Percentiles rank a stretch among this genome's conserved stretches.
phyloP scores from a whole-genome alignment of 2,113 vertebrate genomes.

The Alethe diademata region DNA sequence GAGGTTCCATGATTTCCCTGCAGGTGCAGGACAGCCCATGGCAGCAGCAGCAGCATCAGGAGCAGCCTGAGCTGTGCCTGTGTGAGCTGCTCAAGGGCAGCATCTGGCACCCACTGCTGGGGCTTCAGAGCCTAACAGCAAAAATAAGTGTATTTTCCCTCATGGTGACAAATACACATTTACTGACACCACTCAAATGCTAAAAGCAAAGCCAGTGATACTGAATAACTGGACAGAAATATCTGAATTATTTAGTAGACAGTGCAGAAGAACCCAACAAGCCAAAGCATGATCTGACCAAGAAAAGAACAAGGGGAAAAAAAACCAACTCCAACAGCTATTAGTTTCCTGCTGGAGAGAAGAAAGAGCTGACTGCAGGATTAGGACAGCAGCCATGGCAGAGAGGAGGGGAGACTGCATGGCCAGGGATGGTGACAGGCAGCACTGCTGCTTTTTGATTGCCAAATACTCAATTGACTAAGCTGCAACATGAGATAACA shows the following conservation, averaged over 20 bases:
- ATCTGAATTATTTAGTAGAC: constrained; percentile 44
- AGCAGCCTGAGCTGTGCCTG: background rate
- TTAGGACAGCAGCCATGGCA: background rate
- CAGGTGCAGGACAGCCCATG: background rate
- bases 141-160: background rate
- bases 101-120: background rate
- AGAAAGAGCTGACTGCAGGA: background rate
- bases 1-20: background rate
- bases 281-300: background rate
- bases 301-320: background rate
- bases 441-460: background rate
- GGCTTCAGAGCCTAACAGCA: background rate
- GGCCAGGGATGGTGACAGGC: background rate
- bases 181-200: background rate
- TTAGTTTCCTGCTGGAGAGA: background rate
- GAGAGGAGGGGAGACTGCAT: background rate
- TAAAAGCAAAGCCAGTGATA: background rate
- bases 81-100: background rate
- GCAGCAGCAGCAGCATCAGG: background rate
- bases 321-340: background rate
- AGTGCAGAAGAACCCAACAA: background rate
- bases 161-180: background rate
- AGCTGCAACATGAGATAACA: background rate
- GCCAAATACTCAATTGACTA: background rate
- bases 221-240: background rate